Percentiles rank a stretch among this genome's conserved stretches.
phyloP scores from a whole-genome alignment of 2,797 vertebrate genomes.

The Carcharodon carcharias region DNA sequence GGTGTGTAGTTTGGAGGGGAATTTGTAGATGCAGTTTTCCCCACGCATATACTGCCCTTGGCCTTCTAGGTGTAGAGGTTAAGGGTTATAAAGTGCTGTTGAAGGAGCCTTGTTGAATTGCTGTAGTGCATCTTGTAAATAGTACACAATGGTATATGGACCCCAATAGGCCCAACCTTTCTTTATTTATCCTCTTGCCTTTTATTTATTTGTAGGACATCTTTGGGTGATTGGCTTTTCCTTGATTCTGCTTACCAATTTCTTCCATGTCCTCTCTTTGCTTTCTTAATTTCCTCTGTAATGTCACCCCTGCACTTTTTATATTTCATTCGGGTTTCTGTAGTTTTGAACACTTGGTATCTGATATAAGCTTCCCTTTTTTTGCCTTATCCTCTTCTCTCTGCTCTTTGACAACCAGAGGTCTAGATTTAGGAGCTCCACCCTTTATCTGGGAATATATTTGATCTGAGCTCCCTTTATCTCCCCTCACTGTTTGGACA shows the following conservation, averaged over 20 bases:
- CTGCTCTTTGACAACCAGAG: not conserved
- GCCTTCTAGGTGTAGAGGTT: no score
- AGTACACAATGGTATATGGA: no score
- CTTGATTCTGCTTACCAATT: not conserved
- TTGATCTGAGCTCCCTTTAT: not conserved
- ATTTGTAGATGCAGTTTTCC: no score
- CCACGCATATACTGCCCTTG: no score
- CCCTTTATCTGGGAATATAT: not conserved
- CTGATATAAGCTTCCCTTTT: not conserved
- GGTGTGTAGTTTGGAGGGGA: no score
- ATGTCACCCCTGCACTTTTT: not conserved
- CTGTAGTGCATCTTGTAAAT: no score
- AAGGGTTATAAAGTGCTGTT: no score
- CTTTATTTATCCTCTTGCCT: not conserved
- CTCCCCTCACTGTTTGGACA: not conserved
- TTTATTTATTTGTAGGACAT: not conserved
- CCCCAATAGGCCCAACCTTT: not conserved
- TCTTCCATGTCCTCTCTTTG: not conserved
- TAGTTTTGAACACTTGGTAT: not conserved
- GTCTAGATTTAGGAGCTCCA: not conserved
- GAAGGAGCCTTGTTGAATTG: no score
- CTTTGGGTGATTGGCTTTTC: not conserved
- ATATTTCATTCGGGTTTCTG: not conserved
- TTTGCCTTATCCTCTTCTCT: not conserved
- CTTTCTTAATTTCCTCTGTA: not conserved